These are phyloP conservation scores for Madoqua kirkii DNA, from an alignment of 2,113 vertebrate genomes.

Conservation along the genomic window DNA sequence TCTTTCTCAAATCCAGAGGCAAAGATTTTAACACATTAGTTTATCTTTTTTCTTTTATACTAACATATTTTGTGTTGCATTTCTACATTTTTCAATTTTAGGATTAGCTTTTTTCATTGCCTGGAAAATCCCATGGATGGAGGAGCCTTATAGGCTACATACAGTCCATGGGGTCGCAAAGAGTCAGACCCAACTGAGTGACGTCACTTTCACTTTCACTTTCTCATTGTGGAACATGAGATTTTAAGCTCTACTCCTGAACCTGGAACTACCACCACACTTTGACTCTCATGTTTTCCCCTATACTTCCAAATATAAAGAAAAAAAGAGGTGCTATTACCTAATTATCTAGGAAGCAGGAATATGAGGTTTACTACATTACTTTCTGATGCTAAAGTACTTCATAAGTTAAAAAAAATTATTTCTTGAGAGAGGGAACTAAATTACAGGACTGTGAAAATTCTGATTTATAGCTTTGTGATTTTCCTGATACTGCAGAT, in stretches of 20 bases:
- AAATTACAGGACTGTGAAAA: not conserved
- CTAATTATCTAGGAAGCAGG: not conserved
- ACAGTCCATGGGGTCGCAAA: too few relatives aligned
- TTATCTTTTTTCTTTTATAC: not conserved
- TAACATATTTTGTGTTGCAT: not conserved
- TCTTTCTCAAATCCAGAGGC: not conserved
- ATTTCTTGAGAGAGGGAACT: not conserved
- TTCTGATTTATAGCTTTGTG: not conserved
- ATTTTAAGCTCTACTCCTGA: not conserved
- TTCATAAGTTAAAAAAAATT: not conserved
- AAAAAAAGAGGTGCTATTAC: not conserved
- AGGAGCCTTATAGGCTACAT: too few relatives aligned
- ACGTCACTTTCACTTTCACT: too few relatives aligned
- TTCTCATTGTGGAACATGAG: not conserved
- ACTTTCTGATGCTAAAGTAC: not conserved
- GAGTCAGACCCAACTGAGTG: too few relatives aligned
- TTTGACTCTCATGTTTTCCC: not conserved
- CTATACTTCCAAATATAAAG: not conserved
- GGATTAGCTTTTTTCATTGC: not conserved
- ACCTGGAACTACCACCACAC: not conserved
- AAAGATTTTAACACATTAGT: not conserved
- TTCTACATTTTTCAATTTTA: not conserved
- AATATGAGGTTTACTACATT: not conserved
- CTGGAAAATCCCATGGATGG: too few relatives aligned
- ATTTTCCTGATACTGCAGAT: conserved; percentile 47